Percentiles rank a stretch among this genome's conserved stretches.
Conservation (phyloP, 1,140 invertebrate species). For the Cryptotermes secundus region DNA sequence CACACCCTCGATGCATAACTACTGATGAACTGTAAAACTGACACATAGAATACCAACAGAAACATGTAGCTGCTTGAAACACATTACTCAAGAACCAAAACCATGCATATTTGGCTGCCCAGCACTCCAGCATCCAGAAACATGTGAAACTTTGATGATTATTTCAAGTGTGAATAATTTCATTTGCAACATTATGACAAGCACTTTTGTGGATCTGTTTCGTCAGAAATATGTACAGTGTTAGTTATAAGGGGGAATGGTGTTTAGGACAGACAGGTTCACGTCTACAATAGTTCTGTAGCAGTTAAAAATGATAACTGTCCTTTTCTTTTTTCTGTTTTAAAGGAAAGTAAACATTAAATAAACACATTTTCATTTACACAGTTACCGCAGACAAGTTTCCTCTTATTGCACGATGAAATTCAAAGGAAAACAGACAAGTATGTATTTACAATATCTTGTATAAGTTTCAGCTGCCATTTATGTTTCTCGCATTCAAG, state of each 20-base stretch:
- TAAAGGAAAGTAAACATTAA: background rate
- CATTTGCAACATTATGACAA: background rate
- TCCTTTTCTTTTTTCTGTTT: background rate
- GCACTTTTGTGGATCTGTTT: background rate
- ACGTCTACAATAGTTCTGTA: background rate
- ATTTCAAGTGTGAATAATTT: background rate
- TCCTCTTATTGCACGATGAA: background rate
- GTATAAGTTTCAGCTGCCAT: conserved; percentile 2
- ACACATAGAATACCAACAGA: background rate
- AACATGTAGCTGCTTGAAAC: background rate
- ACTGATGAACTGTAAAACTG: background rate
- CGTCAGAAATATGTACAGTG: background rate
- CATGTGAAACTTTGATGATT: background rate
- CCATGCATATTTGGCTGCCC: background rate
- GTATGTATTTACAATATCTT: conserved; percentile 2
- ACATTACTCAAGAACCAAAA: background rate
- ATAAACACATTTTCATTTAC: background rate
- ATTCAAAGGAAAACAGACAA: conserved; percentile 5
- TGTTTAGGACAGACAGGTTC: background rate
- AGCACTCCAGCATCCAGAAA: background rate
- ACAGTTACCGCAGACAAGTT: background rate
- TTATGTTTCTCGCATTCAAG: background rate
- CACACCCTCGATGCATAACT: background rate
- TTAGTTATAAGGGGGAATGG: background rate
- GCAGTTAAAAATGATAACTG: background rate